phyloP scores from a whole-genome alignment of 2,888 invertebrate species.

The Candidula unifasciata region DNA sequence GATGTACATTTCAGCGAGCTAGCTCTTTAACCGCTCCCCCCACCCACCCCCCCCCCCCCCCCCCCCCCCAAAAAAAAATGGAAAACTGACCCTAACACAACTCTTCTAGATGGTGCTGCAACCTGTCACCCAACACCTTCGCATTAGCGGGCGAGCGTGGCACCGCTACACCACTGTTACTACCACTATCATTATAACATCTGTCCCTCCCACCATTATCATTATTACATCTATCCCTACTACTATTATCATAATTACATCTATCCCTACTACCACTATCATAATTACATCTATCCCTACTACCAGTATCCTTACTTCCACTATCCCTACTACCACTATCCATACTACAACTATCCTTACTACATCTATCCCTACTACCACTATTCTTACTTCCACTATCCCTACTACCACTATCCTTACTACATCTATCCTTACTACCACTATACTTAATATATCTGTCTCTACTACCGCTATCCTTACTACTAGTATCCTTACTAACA shows the following conservation, averaged over 20 bases:
- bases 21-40: too few relatives aligned
- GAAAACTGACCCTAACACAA: too few relatives aligned
- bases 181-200: neutral
- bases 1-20: too few relatives aligned
- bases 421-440: neutral
- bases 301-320: neutral
- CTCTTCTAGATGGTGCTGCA: too few relatives aligned
- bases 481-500: neutral
- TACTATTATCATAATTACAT: neutral
- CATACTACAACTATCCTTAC: neutral
- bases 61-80: too few relatives aligned
- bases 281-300: neutral
- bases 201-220: neutral
- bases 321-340: constrained; percentile 1
- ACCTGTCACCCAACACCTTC: too few relatives aligned
- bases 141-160: too few relatives aligned
- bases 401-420: constrained; percentile 4
- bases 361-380: neutral
- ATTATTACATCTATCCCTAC: neutral
- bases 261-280: neutral
- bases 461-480: neutral
- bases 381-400: neutral
- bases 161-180: neutral
- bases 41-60: too few relatives aligned
- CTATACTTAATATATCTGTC: constrained; percentile 2